Evolutionary conservation across 2,113 vertebrate genomes (phyloP).

Genomic region (Aplodontia rufa): DNA sequence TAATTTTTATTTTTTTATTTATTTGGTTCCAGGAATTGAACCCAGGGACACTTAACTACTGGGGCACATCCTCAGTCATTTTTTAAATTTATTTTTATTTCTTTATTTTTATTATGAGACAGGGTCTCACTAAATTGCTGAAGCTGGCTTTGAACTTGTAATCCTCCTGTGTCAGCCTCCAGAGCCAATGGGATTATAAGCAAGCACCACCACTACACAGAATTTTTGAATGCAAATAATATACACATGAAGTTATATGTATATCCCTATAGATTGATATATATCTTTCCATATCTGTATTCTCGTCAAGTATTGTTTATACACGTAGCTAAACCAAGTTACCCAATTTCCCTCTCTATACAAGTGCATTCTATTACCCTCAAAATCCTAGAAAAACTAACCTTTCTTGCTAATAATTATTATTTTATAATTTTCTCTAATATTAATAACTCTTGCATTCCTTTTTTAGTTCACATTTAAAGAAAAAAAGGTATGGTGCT

Average conservation of each 20-base stretch:
- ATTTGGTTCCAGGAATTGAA: no score
- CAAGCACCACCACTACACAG: background rate
- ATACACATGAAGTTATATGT: background rate
- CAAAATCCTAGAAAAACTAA: conserved; percentile 31
- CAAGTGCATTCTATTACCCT: background rate
- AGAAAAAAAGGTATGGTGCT: background rate
- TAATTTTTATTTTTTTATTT: no score
- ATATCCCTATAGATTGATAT: background rate
- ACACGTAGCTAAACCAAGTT: background rate
- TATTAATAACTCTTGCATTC: background rate
- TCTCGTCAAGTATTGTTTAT: background rate
- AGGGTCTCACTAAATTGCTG: no score
- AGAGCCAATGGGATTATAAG: no score
- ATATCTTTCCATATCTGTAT: background rate
- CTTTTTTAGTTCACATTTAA: conserved; percentile 30
- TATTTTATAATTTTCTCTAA: conserved; percentile 24
- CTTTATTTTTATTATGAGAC: no score
- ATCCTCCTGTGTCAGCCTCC: no score
- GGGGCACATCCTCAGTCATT: no score
- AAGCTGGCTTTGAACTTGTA: no score
- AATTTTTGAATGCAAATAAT: background rate
- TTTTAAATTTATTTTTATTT: no score
- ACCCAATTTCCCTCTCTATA: background rate
- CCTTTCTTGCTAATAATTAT: conserved; percentile 24
- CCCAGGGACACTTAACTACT: no score